Conservation (phyloP, 2,888 invertebrate species). For the Eulithis prunata region DNA sequence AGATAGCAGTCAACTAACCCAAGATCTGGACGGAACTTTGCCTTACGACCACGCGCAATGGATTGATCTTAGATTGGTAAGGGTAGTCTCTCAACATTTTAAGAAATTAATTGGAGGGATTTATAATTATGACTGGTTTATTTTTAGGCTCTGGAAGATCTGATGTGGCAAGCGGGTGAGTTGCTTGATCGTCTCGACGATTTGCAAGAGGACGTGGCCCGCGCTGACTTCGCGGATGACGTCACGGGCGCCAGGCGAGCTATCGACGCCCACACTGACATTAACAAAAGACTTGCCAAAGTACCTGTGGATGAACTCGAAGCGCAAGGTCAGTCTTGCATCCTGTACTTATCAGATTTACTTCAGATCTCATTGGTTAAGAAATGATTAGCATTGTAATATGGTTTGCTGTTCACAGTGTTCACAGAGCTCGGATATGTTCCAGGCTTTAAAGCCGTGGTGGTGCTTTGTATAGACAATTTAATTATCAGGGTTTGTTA, state of each 20-base stretch:
- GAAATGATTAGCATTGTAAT: neutral
- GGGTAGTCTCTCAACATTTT: slow-evolving; percentile 35
- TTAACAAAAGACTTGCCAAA: slow-evolving; percentile 96
- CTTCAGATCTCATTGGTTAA: neutral
- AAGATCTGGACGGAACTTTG: slow-evolving; percentile 96
- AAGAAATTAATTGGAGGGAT: neutral
- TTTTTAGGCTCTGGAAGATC: slow-evolving; percentile 92
- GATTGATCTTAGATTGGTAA: slow-evolving; percentile 95
- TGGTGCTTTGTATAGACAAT: no score
- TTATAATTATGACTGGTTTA: neutral
- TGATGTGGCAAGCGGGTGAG: slow-evolving; percentile 98
- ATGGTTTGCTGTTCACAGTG: neutral
- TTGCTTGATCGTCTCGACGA: slow-evolving; percentile 96
- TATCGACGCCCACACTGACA: slow-evolving; percentile 96
- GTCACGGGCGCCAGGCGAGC: slow-evolving; percentile 95
- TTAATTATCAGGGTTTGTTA: no score
- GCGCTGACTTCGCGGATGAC: slow-evolving; percentile 97
- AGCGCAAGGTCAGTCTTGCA: slow-evolving; percentile 88
- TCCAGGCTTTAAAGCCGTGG: no score
- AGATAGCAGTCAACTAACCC: slow-evolving; percentile 95
- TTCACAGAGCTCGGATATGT: no score
- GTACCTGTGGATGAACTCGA: slow-evolving; percentile 97
- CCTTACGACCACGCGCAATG: slow-evolving; percentile 98
- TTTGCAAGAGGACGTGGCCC: slow-evolving; percentile 95
- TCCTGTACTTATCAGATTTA: neutral